These are phyloP conservation scores for Plutomurus gul DNA, from an alignment of 1,140 invertebrate species.

Conservation along the genomic window DNA sequence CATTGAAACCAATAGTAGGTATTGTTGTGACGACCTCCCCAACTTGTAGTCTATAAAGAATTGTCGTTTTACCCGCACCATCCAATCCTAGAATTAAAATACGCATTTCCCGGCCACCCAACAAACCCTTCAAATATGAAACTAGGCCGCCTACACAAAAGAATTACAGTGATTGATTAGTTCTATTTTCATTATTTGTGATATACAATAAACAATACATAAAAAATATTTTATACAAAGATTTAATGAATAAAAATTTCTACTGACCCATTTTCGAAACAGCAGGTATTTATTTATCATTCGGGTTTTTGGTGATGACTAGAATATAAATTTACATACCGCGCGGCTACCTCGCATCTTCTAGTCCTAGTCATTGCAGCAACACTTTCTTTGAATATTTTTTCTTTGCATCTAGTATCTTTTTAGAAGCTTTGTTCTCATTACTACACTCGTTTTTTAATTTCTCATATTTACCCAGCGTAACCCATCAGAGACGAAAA, in stretches of 20 bases:
- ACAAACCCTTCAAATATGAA: constrained; percentile 90
- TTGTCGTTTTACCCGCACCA: constrained; percentile 98
- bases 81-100: constrained; percentile 97
- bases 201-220: neutral
- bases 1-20: constrained; percentile 97
- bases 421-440: no score
- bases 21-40: constrained; percentile 99
- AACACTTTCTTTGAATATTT: no score
- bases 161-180: neutral
- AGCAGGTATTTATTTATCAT: neutral
- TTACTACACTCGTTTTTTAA: no score
- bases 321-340: neutral
- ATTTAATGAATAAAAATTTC: neutral
- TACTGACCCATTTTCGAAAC: constrained; percentile 32
- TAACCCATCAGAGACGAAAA: no score
- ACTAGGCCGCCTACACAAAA: constrained; percentile 80
- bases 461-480: no score
- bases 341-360: no score
- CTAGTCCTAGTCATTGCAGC: no score
- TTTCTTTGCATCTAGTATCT: no score
- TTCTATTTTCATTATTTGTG: neutral
- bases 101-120: constrained; percentile 94
- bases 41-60: constrained; percentile 97
- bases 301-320: neutral
- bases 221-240: neutral